phyloP scores from a whole-genome alignment of 1,140 invertebrate genomes.

The Olivierus martensii region DNA sequence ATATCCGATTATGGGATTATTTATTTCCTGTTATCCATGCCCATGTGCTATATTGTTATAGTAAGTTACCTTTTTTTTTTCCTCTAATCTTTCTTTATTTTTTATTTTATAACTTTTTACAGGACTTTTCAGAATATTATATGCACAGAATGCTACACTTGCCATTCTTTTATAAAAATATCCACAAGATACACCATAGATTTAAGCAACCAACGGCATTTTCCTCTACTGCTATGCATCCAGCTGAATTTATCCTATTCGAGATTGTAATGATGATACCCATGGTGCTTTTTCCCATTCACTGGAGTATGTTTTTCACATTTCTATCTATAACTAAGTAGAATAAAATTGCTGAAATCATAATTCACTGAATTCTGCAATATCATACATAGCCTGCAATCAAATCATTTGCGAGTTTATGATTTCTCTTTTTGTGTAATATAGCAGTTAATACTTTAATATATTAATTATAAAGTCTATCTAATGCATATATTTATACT shows the following conservation, averaged over 20 bases:
- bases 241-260: constrained; percentile 34
- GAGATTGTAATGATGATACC: constrained; percentile 16
- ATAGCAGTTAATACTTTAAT: too few species aligned
- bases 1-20: constrained; percentile 44
- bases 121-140: constrained; percentile 54
- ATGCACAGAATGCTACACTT: constrained; percentile 50
- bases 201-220: constrained; percentile 60
- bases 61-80: too few species aligned
- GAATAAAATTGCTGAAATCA: too few species aligned
- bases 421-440: too few species aligned
- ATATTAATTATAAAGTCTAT: too few species aligned
- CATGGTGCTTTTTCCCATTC: constrained; percentile 20
- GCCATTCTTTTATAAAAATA: constrained; percentile 50
- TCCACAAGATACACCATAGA: constrained; percentile 58
- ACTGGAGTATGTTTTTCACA: too few species aligned
- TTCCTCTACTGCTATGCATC: constrained; percentile 57
- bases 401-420: too few species aligned
- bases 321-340: too few species aligned
- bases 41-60: constrained; percentile 11
- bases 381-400: too few species aligned
- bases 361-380: too few species aligned
- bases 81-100: not conserved
- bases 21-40: constrained; percentile 32
- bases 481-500: too few species aligned
- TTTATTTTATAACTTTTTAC: constrained; percentile 18